Percentiles rank a stretch among this genome's conserved stretches.
Conservation (phyloP, 2,113 vertebrate species). For the Erythrolamprus reginae region DNA sequence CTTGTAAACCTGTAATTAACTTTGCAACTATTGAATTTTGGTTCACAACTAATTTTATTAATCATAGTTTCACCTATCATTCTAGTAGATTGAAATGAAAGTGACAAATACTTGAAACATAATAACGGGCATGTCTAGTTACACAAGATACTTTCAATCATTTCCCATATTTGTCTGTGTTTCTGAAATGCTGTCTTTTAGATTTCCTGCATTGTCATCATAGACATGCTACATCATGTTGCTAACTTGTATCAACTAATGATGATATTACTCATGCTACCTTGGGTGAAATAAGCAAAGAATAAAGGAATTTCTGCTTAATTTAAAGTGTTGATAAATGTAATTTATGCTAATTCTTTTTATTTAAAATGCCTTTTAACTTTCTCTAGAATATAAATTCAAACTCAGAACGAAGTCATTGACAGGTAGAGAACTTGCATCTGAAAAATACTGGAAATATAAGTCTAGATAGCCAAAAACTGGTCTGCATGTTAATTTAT, state of each 20-base stretch:
- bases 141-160: constrained; percentile 13
- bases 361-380: neutral
- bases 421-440: neutral
- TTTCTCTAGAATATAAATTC: neutral
- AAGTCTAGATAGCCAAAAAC: neutral
- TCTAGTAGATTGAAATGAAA: constrained; percentile 56
- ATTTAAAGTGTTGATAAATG: neutral
- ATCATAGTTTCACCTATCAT: constrained; percentile 67
- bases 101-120: constrained; percentile 55
- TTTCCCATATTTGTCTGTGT: constrained; percentile 32
- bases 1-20: constrained; percentile 77
- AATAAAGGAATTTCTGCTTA: neutral
- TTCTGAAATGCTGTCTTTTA: neutral
- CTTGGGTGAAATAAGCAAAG: neutral
- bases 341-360: neutral
- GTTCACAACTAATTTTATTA: constrained; percentile 76
- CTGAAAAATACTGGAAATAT: neutral
- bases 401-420: neutral
- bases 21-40: constrained; percentile 77
- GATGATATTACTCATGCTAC: neutral
- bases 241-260: neutral
- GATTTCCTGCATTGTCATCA: too few species aligned
- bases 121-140: constrained; percentile 29
- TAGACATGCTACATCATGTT: neutral
- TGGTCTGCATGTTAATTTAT: neutral